Base-by-base conservation (phyloP, 37 sponge, comb jelly and placozoan species). In the Tethya wilhelma region DNA sequence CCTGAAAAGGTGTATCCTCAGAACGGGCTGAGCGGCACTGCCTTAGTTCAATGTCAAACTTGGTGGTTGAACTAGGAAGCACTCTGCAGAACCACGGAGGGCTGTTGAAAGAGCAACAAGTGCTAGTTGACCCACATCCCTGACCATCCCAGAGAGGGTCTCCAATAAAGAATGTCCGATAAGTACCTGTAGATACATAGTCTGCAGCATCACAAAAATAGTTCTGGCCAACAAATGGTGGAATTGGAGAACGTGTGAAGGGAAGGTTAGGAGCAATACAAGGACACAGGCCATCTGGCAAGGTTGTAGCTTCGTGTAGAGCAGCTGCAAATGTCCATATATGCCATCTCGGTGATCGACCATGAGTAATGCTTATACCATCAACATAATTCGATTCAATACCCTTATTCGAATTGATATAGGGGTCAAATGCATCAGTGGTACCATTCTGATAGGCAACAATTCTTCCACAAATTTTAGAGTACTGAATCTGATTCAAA, bases 401-500 rank as follows among this genome's bases (percentile, higher is more conserved):
- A 25, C 38, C 77, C 7, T 34, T 55, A 34, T 28, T 7, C 6
- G 62, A 1, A 23, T 11, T 40, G 22, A 0, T 12, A 2, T 17
- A 20, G 17, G 4, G 2, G 5, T 30, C 17, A 44, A 83, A 79
- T 11, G 72, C 84, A 41, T 78, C 79, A 7, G 73, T 46, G 19
- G 56, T 55, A 22, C 38, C 56, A 23, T 42, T 26, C 46, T 89
- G 84, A 65, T 83, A 83, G 8, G 75, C 89, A 39, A 23, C 45
- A n/a, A 81, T 67, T 39, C 79, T 60, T 55, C 89, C 89, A 78
- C 89, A 89, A 17, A 89, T 69, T 22, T 83, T 40, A 34, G 73
- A 65, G 67, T 83, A 89, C 41, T 19, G 38, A 17, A 70, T 62
- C 17, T 62, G 14, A 9, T 49, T 19, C 53, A 9, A 49, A 49